Base-by-base conservation (phyloP, 2,113 vertebrate species). In the Rattus rattus region DNA sequence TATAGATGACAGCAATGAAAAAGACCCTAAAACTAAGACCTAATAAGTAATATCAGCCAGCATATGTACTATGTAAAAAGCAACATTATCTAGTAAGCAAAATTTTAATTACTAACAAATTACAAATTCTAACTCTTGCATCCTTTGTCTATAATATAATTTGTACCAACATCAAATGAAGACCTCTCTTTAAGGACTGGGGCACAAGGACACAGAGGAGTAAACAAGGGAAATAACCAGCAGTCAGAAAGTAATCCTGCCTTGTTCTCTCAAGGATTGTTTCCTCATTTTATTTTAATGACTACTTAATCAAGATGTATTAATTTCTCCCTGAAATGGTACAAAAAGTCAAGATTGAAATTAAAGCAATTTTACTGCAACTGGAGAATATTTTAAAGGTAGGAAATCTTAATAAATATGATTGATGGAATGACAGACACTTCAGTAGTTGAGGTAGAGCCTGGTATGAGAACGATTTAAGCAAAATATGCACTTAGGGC, bases 241-340 rank as follows among this genome's bases (percentile, higher is more conserved):
- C 10, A 75, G 87, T 96, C 49, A 63, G 11, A 88, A 92, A 52
- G 28, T 95, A 96, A 97, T 96, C 81, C 92, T 54, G 4, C 69
- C 61, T 76, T 28, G 20, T 94, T 94, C 96, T 96, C 96, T 84
- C 81, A 96, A 97, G 94, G 92, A 96, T 95, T 96, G 91, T 96
- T 96, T 98, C 94, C 95, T 97, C 89, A 72, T 97, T 97, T 97
- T 96, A 89, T 63, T 96, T 97, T 97, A 97, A 98, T 96, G 94
- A 97, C 85, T 96, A 80, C 88, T 97, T 97, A 96, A 97, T 97
- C 96, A 96, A 97, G 77, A 91, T 91, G 73, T 94, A 97, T 97
- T 98, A 95, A 97, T 96, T 97, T 97, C 93, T 96, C 67, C 36
- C 85, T 89, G 56, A 92, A 97, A 96, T 91, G 49, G 61, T 95